phyloP scores from a whole-genome alignment of 2,888 invertebrate genomes.

The Drosophila dives region DNA sequence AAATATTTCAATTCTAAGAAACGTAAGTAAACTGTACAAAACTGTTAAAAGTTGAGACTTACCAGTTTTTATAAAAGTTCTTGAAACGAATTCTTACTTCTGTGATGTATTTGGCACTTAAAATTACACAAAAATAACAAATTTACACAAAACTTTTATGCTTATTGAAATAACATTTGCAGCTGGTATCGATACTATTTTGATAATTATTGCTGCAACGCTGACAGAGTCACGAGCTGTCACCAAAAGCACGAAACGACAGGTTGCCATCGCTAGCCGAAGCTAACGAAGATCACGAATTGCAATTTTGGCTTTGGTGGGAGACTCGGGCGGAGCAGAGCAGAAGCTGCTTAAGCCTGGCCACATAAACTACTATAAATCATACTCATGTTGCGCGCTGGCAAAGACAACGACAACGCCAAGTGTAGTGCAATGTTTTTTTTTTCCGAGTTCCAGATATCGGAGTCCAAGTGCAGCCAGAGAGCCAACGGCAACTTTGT shows the following conservation, averaged over 20 bases:
- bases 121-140: background rate
- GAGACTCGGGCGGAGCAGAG: slow-evolving; percentile 14
- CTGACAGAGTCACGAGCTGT: slow-evolving; percentile 9
- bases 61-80: background rate
- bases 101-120: background rate
- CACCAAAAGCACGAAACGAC: slow-evolving; percentile 18
- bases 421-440: slow-evolving; percentile 19
- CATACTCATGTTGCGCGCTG: slow-evolving; percentile 79
- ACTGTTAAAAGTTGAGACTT: too few relatives aligned
- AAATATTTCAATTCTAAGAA: background rate
- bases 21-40: background rate
- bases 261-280: slow-evolving; percentile 31
- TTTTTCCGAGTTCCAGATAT: slow-evolving; percentile 41
- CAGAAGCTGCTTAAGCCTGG: slow-evolving; percentile 58
- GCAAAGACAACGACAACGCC: slow-evolving; percentile 59
- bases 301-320: slow-evolving; percentile 45
- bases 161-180: background rate
- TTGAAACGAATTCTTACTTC: background rate
- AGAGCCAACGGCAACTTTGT: slow-evolving; percentile 51
- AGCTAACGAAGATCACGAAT: slow-evolving; percentile 64
- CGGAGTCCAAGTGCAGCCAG: slow-evolving; percentile 25
- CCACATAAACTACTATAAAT: slow-evolving; percentile 74
- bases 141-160: background rate
- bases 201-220: background rate
- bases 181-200: background rate